Percentiles rank a stretch among this genome's conserved stretches.
These are phyloP conservation scores for Deroplatys truncata DNA, from an alignment of 2,888 invertebrate species.

Conservation along the genomic window DNA sequence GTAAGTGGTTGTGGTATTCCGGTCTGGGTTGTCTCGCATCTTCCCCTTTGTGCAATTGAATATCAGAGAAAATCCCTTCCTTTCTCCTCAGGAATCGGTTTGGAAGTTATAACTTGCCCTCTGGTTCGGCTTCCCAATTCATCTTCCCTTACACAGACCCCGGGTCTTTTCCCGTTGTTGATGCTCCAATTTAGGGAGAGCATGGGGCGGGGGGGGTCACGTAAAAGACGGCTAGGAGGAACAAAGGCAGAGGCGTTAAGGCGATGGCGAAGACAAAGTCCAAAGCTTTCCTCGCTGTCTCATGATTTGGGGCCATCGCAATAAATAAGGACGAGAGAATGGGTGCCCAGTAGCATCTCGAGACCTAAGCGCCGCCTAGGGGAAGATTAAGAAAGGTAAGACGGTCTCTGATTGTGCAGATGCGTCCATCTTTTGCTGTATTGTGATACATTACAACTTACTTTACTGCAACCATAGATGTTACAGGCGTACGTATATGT, in stretches of 20 bases:
- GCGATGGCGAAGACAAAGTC: conserved; percentile 18
- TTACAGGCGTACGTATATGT: not conserved
- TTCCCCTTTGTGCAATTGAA: not conserved
- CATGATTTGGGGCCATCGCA: conserved; percentile 24
- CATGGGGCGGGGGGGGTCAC: conserved; percentile 4
- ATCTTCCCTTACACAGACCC: not conserved
- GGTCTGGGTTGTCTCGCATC: not conserved
- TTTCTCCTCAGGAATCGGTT: not conserved
- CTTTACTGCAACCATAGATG: not conserved
- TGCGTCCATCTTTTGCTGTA: not conserved
- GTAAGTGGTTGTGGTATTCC: not conserved
- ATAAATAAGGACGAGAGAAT: conserved; percentile 19
- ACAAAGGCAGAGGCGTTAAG: conserved; percentile 15
- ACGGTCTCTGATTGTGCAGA: not conserved
- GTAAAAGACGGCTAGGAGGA: not conserved
- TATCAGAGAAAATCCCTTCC: not conserved
- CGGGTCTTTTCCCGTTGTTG: not conserved
- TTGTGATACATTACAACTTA: not conserved
- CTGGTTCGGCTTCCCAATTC: conserved; percentile 8
- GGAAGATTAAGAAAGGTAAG: not conserved
- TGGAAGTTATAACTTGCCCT: conserved; percentile 12
- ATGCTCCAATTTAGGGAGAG: not conserved
- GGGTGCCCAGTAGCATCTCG: not conserved
- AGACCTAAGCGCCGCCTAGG: not conserved
- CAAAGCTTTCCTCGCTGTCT: conserved; percentile 5